Evolutionary conservation across 2,797 vertebrate species (phyloP), one percentile per base, ranked within the genome.

Genomic region (Threskiornis aethiopicus): DNA sequence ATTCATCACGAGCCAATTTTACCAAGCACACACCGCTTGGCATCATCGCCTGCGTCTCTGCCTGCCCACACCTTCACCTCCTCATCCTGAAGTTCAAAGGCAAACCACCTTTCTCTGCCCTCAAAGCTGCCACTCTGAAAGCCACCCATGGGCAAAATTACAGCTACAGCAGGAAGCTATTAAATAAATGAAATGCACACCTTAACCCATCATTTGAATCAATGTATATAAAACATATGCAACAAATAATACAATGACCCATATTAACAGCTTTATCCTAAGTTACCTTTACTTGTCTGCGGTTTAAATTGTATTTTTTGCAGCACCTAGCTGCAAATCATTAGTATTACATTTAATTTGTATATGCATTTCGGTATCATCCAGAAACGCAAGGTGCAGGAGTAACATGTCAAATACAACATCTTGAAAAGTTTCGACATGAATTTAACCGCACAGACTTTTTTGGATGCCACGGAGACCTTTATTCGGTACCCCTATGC

Each of bases 71-170:
- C 84, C 62, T 92, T 19, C 22, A 37, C 29, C 44, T 84, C 26
- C 77, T 54, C n/a, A 39, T 35, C 77, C 57, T 35, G 20, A 55
- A 67, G 49, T 57, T 80, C 59, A 64, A 41, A 58, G 41, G 70
- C 22, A 37, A 90, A 52, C 33, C 47, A 54, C 42, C 11, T 67
- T 79, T 18, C 77, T 14, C 70, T 90, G 83, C 24, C 64, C 54
- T 73, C 62, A 76, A 37, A 57, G 65, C 42, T 42, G 62, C 35
- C 84, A 39, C 49, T 82, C 81, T 55, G 76, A 72, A 87, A 91
- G 81, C 64, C 44, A 89, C 39, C 84, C 86, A 58, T n/a, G 35
- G 55, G 61, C 61, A 82, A 90, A 89, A 71, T 47, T 42, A 51
- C 75, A 76, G 58, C 65, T 71, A 24, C 33, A 22, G n/a, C 33